Conservation (phyloP, 2,888 invertebrate species). For the Micoletzkya japonica region DNA sequence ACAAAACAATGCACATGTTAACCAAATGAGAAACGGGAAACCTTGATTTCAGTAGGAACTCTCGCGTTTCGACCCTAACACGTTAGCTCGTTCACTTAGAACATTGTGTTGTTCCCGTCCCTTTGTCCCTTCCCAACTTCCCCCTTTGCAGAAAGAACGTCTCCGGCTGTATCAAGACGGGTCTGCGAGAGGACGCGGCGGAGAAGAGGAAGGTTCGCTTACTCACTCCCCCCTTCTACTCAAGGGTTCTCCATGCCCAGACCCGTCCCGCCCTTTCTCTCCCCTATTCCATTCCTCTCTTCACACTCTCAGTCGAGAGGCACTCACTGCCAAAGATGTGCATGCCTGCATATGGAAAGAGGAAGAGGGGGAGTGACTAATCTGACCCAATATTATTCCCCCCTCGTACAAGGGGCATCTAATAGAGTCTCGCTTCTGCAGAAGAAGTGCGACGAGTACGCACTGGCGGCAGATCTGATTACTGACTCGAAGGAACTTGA, state of each 20-base stretch:
- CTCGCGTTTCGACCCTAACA: too few relatives aligned
- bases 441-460: constrained; percentile 86
- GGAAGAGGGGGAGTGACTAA: neutral
- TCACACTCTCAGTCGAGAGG: too few relatives aligned
- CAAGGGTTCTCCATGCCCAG: neutral
- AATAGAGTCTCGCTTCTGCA: constrained; percentile 59
- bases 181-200: constrained; percentile 43
- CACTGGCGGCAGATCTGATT: constrained; percentile 78
- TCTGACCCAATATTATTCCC: neutral
- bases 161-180: constrained; percentile 37
- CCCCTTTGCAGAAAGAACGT: constrained; percentile 37
- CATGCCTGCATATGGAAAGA: neutral
- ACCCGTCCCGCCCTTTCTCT: neutral
- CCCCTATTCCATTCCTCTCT: neutral
- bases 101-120: too few relatives aligned
- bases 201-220: constrained; percentile 43
- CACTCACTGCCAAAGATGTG: too few relatives aligned
- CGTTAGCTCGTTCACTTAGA: too few relatives aligned
- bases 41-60: too few relatives aligned
- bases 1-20: too few relatives aligned
- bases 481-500: constrained; percentile 67
- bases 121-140: neutral
- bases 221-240: neutral
- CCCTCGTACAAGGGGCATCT: too few relatives aligned
- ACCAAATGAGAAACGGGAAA: too few relatives aligned